phyloP scores from a whole-genome alignment of 1,140 invertebrate species.

The Neoseiulus cucumeris region DNA sequence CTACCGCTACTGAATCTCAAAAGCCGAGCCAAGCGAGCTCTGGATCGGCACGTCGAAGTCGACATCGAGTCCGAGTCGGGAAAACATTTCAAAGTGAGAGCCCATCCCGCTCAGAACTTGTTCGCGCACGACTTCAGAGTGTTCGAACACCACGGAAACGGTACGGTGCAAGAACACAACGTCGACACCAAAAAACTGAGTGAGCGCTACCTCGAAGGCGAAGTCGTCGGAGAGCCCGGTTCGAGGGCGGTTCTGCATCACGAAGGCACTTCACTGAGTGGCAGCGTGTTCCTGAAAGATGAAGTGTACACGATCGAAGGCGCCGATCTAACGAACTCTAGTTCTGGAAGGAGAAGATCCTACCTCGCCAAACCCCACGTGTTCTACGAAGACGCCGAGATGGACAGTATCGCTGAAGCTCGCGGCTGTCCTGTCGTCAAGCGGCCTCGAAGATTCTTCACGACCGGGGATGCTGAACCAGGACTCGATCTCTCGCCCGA shows the following conservation, averaged over 20 bases:
- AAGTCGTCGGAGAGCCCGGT: not conserved
- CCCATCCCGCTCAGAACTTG: not conserved
- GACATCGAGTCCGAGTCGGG: not conserved
- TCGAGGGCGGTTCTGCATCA: not conserved
- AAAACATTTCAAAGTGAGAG: not conserved
- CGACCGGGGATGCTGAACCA: not conserved
- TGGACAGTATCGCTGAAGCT: not conserved
- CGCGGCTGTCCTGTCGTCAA: not conserved
- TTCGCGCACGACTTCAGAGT: not conserved
- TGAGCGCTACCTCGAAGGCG: not conserved
- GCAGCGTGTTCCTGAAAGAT: not conserved
- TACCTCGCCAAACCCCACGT: not conserved
- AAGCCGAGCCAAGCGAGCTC: no score
- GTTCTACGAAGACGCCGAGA: not conserved
- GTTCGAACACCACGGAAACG: not conserved
- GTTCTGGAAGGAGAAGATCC: not conserved
- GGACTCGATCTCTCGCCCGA: not conserved
- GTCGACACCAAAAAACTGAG: not conserved
- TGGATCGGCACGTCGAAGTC: not conserved
- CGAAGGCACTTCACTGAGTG: not conserved
- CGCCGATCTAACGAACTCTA: not conserved
- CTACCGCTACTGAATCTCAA: no score
- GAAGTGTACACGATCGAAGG: slow-evolving; percentile 6
- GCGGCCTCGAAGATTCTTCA: not conserved
- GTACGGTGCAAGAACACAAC: not conserved